A percentile compares a stretch with the other conserved stretches of the same genome.
Evolutionary conservation across 2,797 vertebrate species (phyloP).

Genomic region (Gila robusta): DNA sequence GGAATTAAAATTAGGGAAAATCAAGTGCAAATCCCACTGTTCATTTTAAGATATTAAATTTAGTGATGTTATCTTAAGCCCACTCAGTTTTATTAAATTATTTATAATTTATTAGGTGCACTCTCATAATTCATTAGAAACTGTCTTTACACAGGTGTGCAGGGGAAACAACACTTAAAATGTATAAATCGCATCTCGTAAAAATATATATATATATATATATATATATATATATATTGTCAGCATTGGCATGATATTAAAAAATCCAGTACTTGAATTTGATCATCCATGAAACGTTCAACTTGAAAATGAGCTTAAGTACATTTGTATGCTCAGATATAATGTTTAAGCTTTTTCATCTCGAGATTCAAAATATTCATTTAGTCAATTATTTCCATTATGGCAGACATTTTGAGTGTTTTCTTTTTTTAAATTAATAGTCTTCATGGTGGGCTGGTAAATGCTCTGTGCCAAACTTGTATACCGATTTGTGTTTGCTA

Average conservation of each 20-base stretch:
- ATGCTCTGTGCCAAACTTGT: constrained; percentile 50
- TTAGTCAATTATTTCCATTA: background rate
- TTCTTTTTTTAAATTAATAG: background rate
- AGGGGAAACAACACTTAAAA: background rate
- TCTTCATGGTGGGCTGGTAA: background rate
- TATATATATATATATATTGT: background rate
- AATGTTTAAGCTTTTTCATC: constrained; percentile 11
- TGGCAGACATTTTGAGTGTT: background rate
- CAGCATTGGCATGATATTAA: background rate
- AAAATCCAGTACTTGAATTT: background rate
- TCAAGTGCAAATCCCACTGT: background rate
- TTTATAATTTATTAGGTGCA: background rate
- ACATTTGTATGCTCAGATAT: constrained; percentile 13
- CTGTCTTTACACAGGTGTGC: background rate
- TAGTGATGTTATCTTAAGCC: background rate
- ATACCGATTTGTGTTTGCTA: background rate
- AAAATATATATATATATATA: background rate
- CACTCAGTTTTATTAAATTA: background rate
- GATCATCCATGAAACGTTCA: background rate
- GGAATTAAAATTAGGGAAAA: background rate
- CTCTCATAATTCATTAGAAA: background rate
- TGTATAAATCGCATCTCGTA: background rate
- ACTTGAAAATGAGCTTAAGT: background rate
- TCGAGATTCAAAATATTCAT: background rate
- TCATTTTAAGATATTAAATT: background rate